phyloP scores from a whole-genome alignment of 2,888 invertebrate species.

The Sericinus montela region DNA sequence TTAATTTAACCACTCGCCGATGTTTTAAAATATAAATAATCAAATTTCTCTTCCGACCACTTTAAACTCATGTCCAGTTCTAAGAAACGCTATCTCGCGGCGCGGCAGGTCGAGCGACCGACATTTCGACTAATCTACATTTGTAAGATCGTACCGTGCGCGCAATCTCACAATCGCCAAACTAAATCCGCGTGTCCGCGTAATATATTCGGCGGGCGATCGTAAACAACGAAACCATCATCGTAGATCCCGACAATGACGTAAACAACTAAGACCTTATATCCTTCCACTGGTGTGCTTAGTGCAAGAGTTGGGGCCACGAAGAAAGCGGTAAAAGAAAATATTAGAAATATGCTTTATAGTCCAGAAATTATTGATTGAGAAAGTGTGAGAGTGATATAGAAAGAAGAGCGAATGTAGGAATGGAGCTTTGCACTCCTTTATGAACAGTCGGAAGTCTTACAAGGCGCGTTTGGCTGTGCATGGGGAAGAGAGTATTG shows the following conservation, averaged over 20 bases:
- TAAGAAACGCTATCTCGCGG: not conserved
- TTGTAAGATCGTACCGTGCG: conserved; percentile 1
- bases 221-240: conserved; percentile 28
- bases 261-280: conserved; percentile 12
- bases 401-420: no score
- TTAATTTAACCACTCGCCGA: no score
- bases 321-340: conserved; percentile 10
- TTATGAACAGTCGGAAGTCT: no score
- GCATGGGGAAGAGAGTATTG: no score
- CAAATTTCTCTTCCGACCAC: not conserved
- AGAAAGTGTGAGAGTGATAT: no score
- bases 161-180: not conserved
- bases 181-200: not conserved
- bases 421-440: no score
- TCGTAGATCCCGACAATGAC: conserved; percentile 30
- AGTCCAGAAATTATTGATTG: no score
- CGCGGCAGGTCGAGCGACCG: not conserved
- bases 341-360: no score
- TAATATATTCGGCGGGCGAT: conserved; percentile 2
- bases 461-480: no score
- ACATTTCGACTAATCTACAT: conserved; percentile 9
- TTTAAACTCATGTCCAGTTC: not conserved
- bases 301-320: conserved; percentile 16
- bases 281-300: conserved; percentile 4
- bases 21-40: not conserved